Base-by-base conservation (phyloP, 2,888 invertebrate genomes). In the Lasioglossum calceatum region DNA sequence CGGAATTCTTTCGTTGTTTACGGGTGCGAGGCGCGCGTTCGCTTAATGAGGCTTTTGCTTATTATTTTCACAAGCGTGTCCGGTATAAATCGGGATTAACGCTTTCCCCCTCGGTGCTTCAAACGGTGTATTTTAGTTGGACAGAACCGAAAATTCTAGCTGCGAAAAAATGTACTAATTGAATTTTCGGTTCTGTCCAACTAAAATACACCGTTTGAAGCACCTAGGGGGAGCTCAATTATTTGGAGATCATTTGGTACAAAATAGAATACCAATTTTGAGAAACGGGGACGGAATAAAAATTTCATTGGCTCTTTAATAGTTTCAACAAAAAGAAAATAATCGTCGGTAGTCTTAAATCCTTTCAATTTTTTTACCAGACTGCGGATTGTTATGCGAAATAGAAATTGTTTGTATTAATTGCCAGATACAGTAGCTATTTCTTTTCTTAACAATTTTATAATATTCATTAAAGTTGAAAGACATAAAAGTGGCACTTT, bases 41-140 rank as follows among this genome's bases (percentile, higher is more conserved):
- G 54, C 54, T 54, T 54, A 54, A 54, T 54, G 54, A 54, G 19
- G 8, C 19, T 8, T 67, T 36, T 67, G 32, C 67, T 19, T 32
- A 32, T 36, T 36, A 67, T 67, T 36, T 67, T 67, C 36, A 67
- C 67, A 67, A 67, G 36, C 36, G 32, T 67, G 67, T 36, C 67
- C 19, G 7, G 19, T 14, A 36, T 32, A 36, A 36, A 67, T 67
- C 32, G 19, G 2, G 19, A 67, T 36, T 32, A 67, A 32, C 32
- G 19, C 10, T 23, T 3, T 3, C 23, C 8, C 23, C 0, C n/a
- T 14, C 14, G 3, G 54, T n/a, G 3, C n/a, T 8, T n/a, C 23
- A n/a, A 54, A 54, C n/a, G 23, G 23, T 50, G 50, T 23, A 54
- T 10, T 54, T 54, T 54, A 54, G n/a, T n/a, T n/a, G 23, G 23